Percentiles rank a stretch among this genome's conserved stretches.
These are phyloP conservation scores for Neodiprion virginianus DNA, from an alignment of 1,140 invertebrate genomes.

Conservation along the genomic window DNA sequence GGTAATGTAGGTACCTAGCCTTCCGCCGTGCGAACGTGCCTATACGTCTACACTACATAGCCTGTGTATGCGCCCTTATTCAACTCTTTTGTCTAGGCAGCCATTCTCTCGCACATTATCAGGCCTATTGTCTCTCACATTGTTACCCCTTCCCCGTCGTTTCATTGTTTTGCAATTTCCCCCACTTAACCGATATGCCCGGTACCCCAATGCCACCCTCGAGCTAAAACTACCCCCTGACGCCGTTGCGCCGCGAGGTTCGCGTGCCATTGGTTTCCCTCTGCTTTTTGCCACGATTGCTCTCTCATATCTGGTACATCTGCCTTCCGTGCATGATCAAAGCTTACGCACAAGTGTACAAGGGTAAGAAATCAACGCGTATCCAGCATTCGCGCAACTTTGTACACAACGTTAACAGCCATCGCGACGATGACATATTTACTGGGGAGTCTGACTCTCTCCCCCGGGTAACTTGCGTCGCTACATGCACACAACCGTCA, in stretches of 20 bases:
- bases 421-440: no score
- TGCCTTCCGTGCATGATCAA: no score
- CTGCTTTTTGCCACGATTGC: no score
- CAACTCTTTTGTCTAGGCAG: slow-evolving; percentile 62
- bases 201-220: slow-evolving; percentile 28
- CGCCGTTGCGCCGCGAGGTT: background rate
- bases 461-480: background rate
- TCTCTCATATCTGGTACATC: no score
- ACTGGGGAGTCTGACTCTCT: background rate
- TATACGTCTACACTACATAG: slow-evolving; percentile 24
- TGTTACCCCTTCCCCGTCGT: slow-evolving; percentile 54
- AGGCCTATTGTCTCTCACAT: slow-evolving; percentile 63
- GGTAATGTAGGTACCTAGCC: background rate
- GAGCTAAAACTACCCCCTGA: slow-evolving; percentile 26
- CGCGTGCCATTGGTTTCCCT: no score
- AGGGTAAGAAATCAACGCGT: background rate
- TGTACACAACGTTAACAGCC: no score
- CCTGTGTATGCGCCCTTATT: slow-evolving; percentile 54
- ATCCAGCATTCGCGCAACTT: no score
- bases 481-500: background rate
- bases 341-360: no score
- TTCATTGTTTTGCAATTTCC: slow-evolving; percentile 64
- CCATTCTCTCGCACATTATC: slow-evolving; percentile 62
- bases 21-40: no score
- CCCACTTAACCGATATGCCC: slow-evolving; percentile 62